These are phyloP conservation scores for Botrylloides violaceus DNA, from an alignment of 23 tunicate genomes.

Conservation along the genomic window DNA sequence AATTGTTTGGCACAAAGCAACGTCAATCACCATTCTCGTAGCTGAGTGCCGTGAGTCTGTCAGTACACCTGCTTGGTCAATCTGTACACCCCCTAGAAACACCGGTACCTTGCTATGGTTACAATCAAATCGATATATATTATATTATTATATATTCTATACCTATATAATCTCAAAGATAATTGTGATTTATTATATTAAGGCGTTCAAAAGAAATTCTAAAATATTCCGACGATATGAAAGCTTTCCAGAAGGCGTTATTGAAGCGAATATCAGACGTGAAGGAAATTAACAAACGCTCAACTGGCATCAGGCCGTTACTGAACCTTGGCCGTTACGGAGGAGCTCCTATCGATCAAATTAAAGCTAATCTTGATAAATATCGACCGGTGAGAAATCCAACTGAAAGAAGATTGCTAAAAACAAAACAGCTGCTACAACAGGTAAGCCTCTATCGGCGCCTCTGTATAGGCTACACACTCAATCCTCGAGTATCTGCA, in stretches of 20 bases:
- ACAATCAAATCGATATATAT: not conserved
- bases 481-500: too few relatives aligned
- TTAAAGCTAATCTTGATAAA: conserved; percentile 62
- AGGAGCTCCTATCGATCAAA: conserved; percentile 66
- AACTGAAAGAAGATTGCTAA: conserved; percentile 41
- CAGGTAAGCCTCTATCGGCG: too few relatives aligned
- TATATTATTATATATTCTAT: not conserved
- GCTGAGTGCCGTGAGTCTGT: too few relatives aligned
- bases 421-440: conserved; percentile 49
- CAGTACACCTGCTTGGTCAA: too few relatives aligned
- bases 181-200: not conserved
- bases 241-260: conserved; percentile 74
- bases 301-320: conserved; percentile 29
- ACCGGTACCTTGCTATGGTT: not conserved
- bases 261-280: conserved; percentile 53
- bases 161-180: not conserved
- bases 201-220: conserved; percentile 32
- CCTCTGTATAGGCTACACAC: too few relatives aligned
- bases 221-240: conserved; percentile 70
- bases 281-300: conserved; percentile 37
- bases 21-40: too few relatives aligned
- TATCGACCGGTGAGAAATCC: conserved; percentile 71
- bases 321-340: conserved; percentile 72
- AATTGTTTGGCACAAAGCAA: too few relatives aligned
- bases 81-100: too few relatives aligned